phyloP scores from a whole-genome alignment of 2,797 vertebrate species.

The Epinephelus coioides region DNA sequence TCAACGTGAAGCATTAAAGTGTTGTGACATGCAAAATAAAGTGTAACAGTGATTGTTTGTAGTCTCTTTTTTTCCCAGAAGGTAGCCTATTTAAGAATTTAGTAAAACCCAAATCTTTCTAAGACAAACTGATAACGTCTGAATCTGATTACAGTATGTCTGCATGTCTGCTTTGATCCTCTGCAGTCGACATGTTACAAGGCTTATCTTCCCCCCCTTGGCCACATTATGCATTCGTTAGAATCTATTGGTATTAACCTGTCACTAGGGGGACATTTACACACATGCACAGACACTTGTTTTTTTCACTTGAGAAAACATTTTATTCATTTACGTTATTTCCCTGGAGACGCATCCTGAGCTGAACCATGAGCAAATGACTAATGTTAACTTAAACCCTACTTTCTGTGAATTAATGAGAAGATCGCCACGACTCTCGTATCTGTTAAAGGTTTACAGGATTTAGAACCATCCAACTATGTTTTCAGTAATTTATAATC shows the following conservation, averaged over 20 bases:
- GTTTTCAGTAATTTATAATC: too few relatives aligned
- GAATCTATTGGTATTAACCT: not conserved
- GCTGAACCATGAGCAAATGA: not conserved
- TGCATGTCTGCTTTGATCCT: conserved; percentile 25
- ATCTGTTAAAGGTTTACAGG: too few relatives aligned
- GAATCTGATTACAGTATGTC: not conserved
- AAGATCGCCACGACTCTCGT: too few relatives aligned
- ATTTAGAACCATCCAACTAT: too few relatives aligned
- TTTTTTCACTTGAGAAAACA: not conserved
- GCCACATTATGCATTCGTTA: conserved; percentile 28
- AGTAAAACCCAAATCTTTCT: not conserved
- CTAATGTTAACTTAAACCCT: too few relatives aligned
- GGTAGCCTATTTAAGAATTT: not conserved
- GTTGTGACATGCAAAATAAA: not conserved
- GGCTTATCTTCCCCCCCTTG: conserved; percentile 18
- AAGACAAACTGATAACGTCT: not conserved
- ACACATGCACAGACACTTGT: not conserved
- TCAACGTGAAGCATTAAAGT: not conserved
- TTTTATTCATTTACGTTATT: not conserved
- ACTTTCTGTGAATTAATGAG: too few relatives aligned
- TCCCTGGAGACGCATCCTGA: not conserved
- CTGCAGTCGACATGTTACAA: conserved; percentile 31
- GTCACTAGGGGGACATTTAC: conserved; percentile 1
- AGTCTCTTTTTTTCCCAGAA: not conserved
- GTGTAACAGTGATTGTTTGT: not conserved